These are phyloP conservation scores for Crepidodera aurea DNA, from an alignment of 2,888 invertebrate species.

Conservation along the genomic window DNA sequence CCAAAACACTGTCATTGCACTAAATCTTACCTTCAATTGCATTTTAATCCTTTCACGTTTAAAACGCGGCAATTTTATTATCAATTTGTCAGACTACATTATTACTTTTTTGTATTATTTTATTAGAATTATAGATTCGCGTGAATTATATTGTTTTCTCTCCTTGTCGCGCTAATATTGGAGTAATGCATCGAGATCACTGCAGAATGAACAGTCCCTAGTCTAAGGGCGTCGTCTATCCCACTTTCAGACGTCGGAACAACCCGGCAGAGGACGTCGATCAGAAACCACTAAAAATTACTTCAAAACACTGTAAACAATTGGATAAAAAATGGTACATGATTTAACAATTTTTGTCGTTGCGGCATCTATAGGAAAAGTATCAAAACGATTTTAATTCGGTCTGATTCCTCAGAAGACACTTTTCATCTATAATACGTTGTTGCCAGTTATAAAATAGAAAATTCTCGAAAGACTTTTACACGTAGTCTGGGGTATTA, in stretches of 20 bases:
- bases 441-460: too few relatives aligned
- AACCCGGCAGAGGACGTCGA: background rate
- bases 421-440: too few relatives aligned
- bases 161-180: constrained; percentile 3
- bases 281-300: background rate
- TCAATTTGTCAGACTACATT: background rate
- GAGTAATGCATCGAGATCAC: constrained; percentile 18
- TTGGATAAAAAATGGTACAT: constrained; percentile 2
- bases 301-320: background rate
- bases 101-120: background rate
- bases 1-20: too few relatives aligned
- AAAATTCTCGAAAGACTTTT: too few relatives aligned
- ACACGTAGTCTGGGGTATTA: too few relatives aligned
- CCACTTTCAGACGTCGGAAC: constrained; percentile 29
- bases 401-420: too few relatives aligned
- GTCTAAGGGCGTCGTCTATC: constrained; percentile 36
- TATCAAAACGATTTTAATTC: too few relatives aligned
- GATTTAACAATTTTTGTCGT: background rate
- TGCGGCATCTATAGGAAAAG: too few relatives aligned
- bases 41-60: background rate
- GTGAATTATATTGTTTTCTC: background rate
- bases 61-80: background rate
- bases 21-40: constrained; percentile 5
- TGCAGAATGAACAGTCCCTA: constrained; percentile 20
- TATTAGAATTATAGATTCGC: background rate